Percentiles rank a stretch among this genome's conserved stretches.
Conservation (phyloP, 2,113 vertebrate genomes). For the Tenebrosternarchus preto region DNA sequence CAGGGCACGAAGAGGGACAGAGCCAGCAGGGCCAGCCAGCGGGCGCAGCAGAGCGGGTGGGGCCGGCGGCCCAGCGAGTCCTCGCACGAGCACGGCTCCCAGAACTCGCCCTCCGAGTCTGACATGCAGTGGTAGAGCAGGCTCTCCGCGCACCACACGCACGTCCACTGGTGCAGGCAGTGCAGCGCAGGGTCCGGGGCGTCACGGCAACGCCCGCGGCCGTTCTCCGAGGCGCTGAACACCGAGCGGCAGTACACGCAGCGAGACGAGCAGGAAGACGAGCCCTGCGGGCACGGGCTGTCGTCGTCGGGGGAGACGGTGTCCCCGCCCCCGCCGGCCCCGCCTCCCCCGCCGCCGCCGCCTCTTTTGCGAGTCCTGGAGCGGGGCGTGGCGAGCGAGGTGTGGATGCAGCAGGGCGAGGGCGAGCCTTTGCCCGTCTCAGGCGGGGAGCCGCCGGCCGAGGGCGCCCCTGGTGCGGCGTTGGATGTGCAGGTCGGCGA, state of each 20-base stretch:
- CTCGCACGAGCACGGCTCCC: constrained; percentile 92
- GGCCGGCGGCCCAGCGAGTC: constrained; percentile 77
- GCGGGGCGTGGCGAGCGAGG: constrained; percentile 74
- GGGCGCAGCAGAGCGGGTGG: constrained; percentile 85
- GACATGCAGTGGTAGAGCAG: constrained; percentile 95
- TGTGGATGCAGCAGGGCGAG: constrained; percentile 79
- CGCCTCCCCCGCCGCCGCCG: constrained; percentile 61
- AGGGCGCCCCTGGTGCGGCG: constrained; percentile 66
- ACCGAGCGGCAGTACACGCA: constrained; percentile 91
- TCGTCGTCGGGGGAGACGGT: constrained; percentile 75
- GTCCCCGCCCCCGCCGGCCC: constrained; percentile 61
- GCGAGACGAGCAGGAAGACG: constrained; percentile 79
- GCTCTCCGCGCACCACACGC: constrained; percentile 93
- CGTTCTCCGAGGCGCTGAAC: constrained; percentile 84
- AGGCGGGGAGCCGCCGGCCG: constrained; percentile 72
- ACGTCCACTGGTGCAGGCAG: constrained; percentile 87
- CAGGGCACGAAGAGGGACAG: constrained; percentile 90
- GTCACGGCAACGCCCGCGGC: constrained; percentile 86
- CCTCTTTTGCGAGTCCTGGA: constrained; percentile 79
- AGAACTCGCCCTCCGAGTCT: constrained; percentile 93
- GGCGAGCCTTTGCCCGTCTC: constrained; percentile 74
- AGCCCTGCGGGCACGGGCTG: constrained; percentile 75
- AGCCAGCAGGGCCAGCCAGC: constrained; percentile 86
- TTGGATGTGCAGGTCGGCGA: constrained; percentile 75
- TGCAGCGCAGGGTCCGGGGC: constrained; percentile 86